Conservation (phyloP, 2,888 invertebrate genomes). For the Ferdinandea cuprea region DNA sequence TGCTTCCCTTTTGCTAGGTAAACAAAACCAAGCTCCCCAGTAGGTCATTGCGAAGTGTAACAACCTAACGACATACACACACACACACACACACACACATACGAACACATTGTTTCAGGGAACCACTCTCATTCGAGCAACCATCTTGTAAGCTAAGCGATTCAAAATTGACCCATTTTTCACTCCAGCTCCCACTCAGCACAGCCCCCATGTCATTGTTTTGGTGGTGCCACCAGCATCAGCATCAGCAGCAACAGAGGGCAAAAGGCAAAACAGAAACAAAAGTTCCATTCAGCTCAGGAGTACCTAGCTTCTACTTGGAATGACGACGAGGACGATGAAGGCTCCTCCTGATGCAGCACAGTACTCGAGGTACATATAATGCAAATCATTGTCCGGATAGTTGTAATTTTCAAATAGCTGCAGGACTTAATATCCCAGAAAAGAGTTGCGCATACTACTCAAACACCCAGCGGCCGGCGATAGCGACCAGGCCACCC, state of each 20-base stretch:
- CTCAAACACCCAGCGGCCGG: slow-evolving; percentile 15
- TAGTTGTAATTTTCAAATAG: slow-evolving; percentile 67
- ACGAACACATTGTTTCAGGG: slow-evolving; percentile 41
- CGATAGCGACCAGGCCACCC: too few species aligned
- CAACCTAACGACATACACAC: slow-evolving; percentile 50
- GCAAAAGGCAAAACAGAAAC: slow-evolving; percentile 50
- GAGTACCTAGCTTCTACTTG: not conserved
- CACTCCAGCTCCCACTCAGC: slow-evolving; percentile 18
- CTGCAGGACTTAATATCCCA: slow-evolving; percentile 54
- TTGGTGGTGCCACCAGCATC: slow-evolving; percentile 30
- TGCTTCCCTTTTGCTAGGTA: slow-evolving; percentile 9
- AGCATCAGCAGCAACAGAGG: slow-evolving; percentile 35
- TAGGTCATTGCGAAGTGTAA: slow-evolving; percentile 53
- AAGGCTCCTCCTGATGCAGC: slow-evolving; percentile 28
- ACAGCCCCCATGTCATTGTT: slow-evolving; percentile 20
- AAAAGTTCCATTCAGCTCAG: slow-evolving; percentile 44
- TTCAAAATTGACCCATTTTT: slow-evolving; percentile 69
- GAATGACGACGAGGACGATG: not conserved
- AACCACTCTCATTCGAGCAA: not conserved
- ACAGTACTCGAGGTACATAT: slow-evolving; percentile 36
- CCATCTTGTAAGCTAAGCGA: slow-evolving; percentile 60
- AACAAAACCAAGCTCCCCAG: slow-evolving; percentile 21
- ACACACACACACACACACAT: too few species aligned
- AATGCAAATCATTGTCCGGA: slow-evolving; percentile 71
- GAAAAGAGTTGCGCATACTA: slow-evolving; percentile 67